Base-by-base conservation (phyloP, 2,113 vertebrate species). In the Syngnathus floridae region DNA sequence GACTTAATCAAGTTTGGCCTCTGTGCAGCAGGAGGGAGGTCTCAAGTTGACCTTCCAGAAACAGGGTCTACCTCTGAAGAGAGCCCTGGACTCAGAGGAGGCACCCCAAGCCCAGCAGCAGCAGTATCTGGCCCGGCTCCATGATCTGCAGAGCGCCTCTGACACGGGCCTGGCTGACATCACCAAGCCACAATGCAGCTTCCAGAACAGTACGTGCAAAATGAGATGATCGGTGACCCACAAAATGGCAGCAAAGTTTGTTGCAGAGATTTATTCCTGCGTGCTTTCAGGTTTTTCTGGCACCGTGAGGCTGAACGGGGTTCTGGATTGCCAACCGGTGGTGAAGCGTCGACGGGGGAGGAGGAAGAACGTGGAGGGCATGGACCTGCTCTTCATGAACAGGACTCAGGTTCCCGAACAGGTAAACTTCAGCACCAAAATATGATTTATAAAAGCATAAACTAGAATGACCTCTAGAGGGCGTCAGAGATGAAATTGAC, bases 31-130 rank as follows among this genome's bases (percentile, higher is more conserved):
- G 94, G 97, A 99, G 88, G 94, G 95, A 78, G 93, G 96, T 82
- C 92, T 99, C 85, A 99, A 99, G 89, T 87, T 99, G 88, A 99
- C 95, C 79, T 98, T 99, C 92, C 97, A 99, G 90, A 99, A 99
- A 89, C 95, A 98, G 86, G 95, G 93, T 55, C 80, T 92, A 75
- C 91, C 92, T 72, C 91, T 95, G 77, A 99, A 98, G 87, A 94
- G 95, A 67, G 92, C 94, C 3, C 87, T 95, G 74, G 95, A 98
- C 63, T 83, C 84, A 0, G 96, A 98, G 54, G 97, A 98, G 73
- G 89, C 92, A 56, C 86, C 88, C 4, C 71, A 93, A 69, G 93
- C 93, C 52, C 96, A 99, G 86, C 97, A 96, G 86, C 95, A 96
- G 85, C 95, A 97, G 72, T 98, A 95, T 84, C 90, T 98, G 77